Conservation (phyloP, 2,797 vertebrate species). For the Argyrosomus regius region DNA sequence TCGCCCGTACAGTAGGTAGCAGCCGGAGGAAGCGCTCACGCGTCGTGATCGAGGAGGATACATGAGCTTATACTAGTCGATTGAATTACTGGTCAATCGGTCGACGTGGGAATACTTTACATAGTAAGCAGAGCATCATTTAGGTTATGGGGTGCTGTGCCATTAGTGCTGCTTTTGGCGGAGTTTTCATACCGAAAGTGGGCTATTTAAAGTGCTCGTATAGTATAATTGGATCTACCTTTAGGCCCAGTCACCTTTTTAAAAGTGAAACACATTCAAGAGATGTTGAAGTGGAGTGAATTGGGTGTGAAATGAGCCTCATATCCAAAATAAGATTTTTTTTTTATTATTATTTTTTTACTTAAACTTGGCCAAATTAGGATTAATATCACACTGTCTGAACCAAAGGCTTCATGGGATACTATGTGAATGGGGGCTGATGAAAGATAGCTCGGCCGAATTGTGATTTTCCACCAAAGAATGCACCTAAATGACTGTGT, state of each 20-base stretch:
- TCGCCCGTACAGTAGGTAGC: slow-evolving; percentile 62
- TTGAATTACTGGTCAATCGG: slow-evolving; percentile 31
- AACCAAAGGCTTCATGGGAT: background rate
- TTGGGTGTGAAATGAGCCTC: slow-evolving; percentile 28
- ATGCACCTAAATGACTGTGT: background rate
- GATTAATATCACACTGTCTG: background rate
- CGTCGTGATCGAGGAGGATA: slow-evolving; percentile 69
- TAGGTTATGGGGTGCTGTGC: background rate
- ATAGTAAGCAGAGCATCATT: background rate
- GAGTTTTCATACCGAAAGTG: slow-evolving; percentile 48
- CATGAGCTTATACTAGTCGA: slow-evolving; percentile 26
- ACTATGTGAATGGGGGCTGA: background rate
- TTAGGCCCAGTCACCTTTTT: slow-evolving; percentile 49
- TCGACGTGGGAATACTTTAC: slow-evolving; percentile 20
- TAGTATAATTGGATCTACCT: slow-evolving; percentile 20
- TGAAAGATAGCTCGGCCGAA: background rate
- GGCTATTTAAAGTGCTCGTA: slow-evolving; percentile 44
- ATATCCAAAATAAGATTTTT: slow-evolving; percentile 21
- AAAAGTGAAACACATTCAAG: slow-evolving; percentile 21
- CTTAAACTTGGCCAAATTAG: slow-evolving; percentile 23
- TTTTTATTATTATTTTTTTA: slow-evolving; percentile 6
- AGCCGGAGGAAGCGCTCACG: slow-evolving; percentile 53
- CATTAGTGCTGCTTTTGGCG: slow-evolving; percentile 7
- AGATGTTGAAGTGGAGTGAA: slow-evolving; percentile 21
- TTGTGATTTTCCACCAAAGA: slow-evolving; percentile 7